These are phyloP conservation scores for Lottia gigantea DNA, from an alignment of 2,888 invertebrate genomes.

Conservation along the genomic window DNA sequence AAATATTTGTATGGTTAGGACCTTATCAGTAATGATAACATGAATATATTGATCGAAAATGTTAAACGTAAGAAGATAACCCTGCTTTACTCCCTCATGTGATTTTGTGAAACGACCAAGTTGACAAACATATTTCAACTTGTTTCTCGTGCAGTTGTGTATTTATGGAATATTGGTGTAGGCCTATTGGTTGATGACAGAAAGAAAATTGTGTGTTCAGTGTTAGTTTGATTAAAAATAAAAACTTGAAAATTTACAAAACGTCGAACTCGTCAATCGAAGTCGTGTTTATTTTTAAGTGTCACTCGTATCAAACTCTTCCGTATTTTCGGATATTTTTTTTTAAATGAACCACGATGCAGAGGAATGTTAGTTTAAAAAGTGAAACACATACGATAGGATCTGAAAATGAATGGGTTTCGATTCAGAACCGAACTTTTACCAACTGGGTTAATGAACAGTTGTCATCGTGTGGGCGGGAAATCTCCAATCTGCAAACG, in stretches of 20 bases:
- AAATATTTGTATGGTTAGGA: not conserved
- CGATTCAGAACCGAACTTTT: conserved; percentile 78
- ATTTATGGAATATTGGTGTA: no score
- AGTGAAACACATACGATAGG: not conserved
- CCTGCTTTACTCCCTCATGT: no score
- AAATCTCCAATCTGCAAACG: conserved; percentile 85
- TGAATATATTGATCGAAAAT: not conserved
- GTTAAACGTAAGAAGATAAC: not conserved
- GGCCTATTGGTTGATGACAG: not conserved
- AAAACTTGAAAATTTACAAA: not conserved
- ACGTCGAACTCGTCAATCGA: not conserved
- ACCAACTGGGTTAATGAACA: conserved; percentile 96
- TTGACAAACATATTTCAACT: not conserved
- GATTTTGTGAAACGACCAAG: not conserved
- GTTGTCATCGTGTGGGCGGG: conserved; percentile 59
- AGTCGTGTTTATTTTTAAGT: not conserved
- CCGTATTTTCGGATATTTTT: no score
- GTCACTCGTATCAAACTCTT: not conserved
- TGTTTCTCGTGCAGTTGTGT: no score
- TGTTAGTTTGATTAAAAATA: not conserved
- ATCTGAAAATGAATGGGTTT: conserved; percentile 76
- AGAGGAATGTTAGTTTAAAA: not conserved
- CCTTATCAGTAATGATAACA: conserved; percentile 10
- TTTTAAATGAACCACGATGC: not conserved
- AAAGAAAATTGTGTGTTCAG: not conserved